A percentile compares a stretch with the other conserved stretches of the same genome.
phyloP scores from a whole-genome alignment of 2,888 invertebrate genomes.

The Drosophila limbata region DNA sequence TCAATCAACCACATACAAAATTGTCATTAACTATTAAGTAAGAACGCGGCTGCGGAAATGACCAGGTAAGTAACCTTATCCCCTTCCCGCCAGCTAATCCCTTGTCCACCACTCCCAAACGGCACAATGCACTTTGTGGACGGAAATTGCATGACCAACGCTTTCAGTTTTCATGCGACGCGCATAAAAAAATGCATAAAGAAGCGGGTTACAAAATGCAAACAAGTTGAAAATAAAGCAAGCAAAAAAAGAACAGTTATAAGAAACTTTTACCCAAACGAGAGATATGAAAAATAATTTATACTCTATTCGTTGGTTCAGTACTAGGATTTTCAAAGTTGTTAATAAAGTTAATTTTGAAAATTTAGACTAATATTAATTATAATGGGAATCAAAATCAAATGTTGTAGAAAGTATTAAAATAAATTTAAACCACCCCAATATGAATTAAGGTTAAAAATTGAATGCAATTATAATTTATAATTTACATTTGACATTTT shows the following conservation, averaged over 20 bases:
- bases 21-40: slow-evolving; percentile 58
- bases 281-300: not conserved
- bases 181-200: slow-evolving; percentile 14
- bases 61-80: slow-evolving; percentile 13
- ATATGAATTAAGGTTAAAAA: too few relatives aligned
- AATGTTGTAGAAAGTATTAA: too few relatives aligned
- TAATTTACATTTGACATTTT: too few relatives aligned
- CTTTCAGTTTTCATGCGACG: slow-evolving; percentile 47
- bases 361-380: too few relatives aligned
- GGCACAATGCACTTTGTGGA: slow-evolving; percentile 61
- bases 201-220: slow-evolving; percentile 29
- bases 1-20: slow-evolving; percentile 51
- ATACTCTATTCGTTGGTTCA: slow-evolving; percentile 1
- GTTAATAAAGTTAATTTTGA: too few relatives aligned
- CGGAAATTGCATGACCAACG: slow-evolving; percentile 64
- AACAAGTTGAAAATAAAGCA: slow-evolving; percentile 11
- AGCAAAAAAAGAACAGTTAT: slow-evolving; percentile 18
- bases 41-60: slow-evolving; percentile 29
- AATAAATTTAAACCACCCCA: too few relatives aligned
- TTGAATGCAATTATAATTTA: too few relatives aligned
- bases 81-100: not conserved
- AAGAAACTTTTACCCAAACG: slow-evolving; percentile 5
- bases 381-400: too few relatives aligned
- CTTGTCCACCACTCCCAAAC: slow-evolving; percentile 16
- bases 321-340: not conserved